These are phyloP conservation scores for Parotocinclus haroldoi DNA, from an alignment of 2,797 vertebrate genomes.

Conservation along the genomic window DNA sequence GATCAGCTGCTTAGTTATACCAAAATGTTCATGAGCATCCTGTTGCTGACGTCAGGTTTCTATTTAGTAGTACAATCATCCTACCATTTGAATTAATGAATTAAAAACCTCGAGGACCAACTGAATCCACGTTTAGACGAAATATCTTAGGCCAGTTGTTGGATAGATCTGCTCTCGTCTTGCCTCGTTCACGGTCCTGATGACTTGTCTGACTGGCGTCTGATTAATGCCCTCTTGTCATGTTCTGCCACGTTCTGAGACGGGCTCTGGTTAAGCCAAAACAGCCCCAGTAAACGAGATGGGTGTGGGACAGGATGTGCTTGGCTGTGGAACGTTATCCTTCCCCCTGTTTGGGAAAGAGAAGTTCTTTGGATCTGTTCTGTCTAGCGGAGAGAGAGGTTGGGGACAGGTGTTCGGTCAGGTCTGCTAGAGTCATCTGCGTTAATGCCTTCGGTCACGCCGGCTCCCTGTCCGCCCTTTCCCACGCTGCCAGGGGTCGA, in stretches of 20 bases:
- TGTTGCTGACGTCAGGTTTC: too few relatives aligned
- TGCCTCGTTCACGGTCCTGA: constrained; percentile 29
- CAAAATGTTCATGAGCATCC: too few relatives aligned
- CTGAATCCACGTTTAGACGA: too few relatives aligned
- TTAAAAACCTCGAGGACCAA: too few relatives aligned
- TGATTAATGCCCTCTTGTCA: constrained; percentile 47
- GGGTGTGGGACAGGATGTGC: constrained; percentile 28
- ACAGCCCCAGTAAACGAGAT: constrained; percentile 24
- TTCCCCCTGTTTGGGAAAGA: constrained; percentile 24
- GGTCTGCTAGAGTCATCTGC: constrained; percentile 60
- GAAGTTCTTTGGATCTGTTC: constrained; percentile 23
- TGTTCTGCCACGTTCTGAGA: constrained; percentile 26
- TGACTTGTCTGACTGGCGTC: constrained; percentile 36
- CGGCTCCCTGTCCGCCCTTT: constrained; percentile 46
- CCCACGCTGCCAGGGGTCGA: constrained; percentile 57
- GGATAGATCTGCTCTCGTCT: neutral
- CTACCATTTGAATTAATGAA: too few relatives aligned
- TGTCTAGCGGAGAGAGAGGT: constrained; percentile 39
- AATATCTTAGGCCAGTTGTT: too few relatives aligned
- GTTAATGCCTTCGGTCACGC: constrained; percentile 58
- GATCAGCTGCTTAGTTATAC: too few relatives aligned
- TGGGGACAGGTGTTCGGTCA: constrained; percentile 55
- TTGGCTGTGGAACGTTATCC: neutral
- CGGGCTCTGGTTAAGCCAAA: constrained; percentile 32
- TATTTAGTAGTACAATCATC: too few relatives aligned